Evolutionary conservation across 2,113 vertebrate species (phyloP).

Genomic region (Dipodomys ordii): DNA sequence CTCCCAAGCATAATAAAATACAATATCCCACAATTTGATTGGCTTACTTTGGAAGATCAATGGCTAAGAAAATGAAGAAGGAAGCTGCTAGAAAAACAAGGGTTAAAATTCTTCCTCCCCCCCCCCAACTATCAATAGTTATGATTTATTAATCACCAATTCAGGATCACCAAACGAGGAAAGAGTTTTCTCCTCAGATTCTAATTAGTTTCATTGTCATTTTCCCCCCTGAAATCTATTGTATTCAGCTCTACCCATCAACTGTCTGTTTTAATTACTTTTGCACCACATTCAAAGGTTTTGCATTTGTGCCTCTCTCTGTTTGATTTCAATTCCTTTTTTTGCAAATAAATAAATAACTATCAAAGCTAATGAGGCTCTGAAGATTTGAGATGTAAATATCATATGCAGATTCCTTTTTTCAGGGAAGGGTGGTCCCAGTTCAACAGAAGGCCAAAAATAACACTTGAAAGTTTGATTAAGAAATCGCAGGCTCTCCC

Average conservation of each 20-base stretch:
- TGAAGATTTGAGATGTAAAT: slow-evolving; percentile 87
- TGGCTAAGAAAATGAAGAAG: neutral
- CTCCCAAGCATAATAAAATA: neutral
- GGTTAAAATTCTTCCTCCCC: neutral
- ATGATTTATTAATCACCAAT: slow-evolving; percentile 45
- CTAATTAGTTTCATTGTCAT: slow-evolving; percentile 70
- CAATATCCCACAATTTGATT: neutral
- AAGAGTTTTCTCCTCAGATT: slow-evolving; percentile 22
- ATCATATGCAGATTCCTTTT: slow-evolving; percentile 86
- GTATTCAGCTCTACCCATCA: slow-evolving; percentile 60
- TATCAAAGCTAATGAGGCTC: slow-evolving; percentile 89
- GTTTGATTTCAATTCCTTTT: slow-evolving; percentile 79
- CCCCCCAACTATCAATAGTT: slow-evolving; percentile 23
- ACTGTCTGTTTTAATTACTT: slow-evolving; percentile 83
- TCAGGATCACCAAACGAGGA: slow-evolving; percentile 10
- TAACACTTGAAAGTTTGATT: slow-evolving; percentile 87
- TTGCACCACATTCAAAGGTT: slow-evolving; percentile 84
- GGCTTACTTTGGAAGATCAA: neutral
- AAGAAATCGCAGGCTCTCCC: slow-evolving; percentile 79
- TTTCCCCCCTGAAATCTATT: slow-evolving; percentile 51
- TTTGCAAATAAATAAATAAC: slow-evolving; percentile 80
- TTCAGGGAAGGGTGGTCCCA: slow-evolving; percentile 66
- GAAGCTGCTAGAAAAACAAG: neutral
- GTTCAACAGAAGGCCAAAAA: slow-evolving; percentile 82
- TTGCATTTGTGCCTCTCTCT: slow-evolving; percentile 79